Evolutionary conservation across 2,797 vertebrate species (phyloP).

Genomic region (Tinamus major): DNA sequence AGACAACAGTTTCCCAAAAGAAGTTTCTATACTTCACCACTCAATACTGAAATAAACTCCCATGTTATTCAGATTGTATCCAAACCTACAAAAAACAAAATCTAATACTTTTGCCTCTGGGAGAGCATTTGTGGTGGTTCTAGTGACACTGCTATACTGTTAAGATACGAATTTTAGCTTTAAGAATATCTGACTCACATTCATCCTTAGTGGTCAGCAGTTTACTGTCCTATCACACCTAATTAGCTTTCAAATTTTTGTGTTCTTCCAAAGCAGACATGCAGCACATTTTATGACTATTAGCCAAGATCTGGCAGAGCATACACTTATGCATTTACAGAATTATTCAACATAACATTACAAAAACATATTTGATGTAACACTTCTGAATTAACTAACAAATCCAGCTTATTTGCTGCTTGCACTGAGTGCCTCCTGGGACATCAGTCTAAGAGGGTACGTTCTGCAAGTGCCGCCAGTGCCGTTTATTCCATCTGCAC

Average conservation of each 20-base stretch:
- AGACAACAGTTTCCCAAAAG: not conserved
- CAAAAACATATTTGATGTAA: not conserved
- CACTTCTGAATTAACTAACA: not conserved
- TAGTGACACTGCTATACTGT: fast-evolving
- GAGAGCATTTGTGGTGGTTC: not conserved
- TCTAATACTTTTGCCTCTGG: not conserved
- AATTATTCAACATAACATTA: not conserved
- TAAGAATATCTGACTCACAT: not conserved
- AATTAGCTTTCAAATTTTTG: not conserved
- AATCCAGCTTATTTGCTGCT: not conserved
- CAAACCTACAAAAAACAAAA: slow-evolving; percentile 12
- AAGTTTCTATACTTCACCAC: not conserved
- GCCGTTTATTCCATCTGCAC: not conserved
- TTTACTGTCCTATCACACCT: not conserved
- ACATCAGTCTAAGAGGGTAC: not conserved
- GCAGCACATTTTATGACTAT: not conserved
- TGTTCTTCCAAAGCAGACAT: not conserved
- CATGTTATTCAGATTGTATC: not conserved
- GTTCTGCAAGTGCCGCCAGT: not conserved
- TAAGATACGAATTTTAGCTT: not conserved
- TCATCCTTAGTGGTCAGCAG: not conserved
- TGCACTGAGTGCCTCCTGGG: not conserved
- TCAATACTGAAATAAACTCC: not conserved
- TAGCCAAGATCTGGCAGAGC: not conserved
- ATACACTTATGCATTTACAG: fast-evolving